Conservation (phyloP, 2,888 invertebrate genomes). For the Phymatocera aterrima region DNA sequence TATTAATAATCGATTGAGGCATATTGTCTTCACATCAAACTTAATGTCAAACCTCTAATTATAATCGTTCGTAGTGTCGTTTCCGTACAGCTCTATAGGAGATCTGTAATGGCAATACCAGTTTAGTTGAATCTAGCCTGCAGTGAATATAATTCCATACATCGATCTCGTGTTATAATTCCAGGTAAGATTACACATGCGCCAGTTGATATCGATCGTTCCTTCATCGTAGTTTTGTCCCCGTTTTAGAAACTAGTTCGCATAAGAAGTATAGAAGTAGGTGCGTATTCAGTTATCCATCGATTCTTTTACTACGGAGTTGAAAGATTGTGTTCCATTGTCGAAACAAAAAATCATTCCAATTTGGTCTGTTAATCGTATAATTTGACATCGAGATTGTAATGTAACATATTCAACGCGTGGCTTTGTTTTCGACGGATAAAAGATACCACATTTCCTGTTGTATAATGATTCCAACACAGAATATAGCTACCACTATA, state of each 20-base stretch:
- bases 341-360: too few species aligned
- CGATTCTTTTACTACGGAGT: background rate
- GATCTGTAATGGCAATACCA: background rate
- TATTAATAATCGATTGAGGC: background rate
- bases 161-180: background rate
- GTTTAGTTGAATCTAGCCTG: background rate
- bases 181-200: background rate
- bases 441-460: too few species aligned
- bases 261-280: background rate
- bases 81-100: background rate
- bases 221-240: background rate
- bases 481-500: too few species aligned
- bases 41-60: background rate
- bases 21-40: background rate
- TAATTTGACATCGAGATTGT: too few species aligned
- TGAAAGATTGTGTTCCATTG: background rate
- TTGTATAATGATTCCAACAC: too few species aligned
- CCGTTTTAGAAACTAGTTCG: background rate
- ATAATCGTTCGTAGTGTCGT: background rate
- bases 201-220: conserved; percentile 12
- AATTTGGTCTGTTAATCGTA: too few species aligned
- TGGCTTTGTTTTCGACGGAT: too few species aligned
- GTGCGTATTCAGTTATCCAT: background rate
- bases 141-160: background rate
- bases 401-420: too few species aligned